Base-by-base conservation (phyloP, 2,888 invertebrate species). In the Craniophora ligustri region DNA sequence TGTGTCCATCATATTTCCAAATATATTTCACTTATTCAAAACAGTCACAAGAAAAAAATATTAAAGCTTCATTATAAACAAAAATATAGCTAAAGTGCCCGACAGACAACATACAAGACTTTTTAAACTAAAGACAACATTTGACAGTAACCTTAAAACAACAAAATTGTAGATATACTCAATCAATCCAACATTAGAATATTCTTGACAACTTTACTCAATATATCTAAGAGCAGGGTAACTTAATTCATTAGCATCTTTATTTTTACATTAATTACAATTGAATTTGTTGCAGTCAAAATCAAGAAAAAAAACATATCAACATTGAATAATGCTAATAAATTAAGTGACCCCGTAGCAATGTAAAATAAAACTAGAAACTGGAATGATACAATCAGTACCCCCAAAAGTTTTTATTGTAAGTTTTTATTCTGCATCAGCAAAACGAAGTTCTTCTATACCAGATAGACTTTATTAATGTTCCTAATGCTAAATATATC, bases 21-120 rank as follows among this genome's bases (percentile, higher is more conserved):
- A 35, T 34, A 53, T 46, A 50, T 68, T 53, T 57, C 31, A 57
- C 47, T 49, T 57, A 51, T 2, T 47, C 40, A 44, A 49, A 40
- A 55, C 41, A 44, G 35, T 18, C 10, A 57, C 48, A 49, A 19
- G 32, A 61, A 21, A 62, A 55, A 46, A 61, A 48, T 36, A 44
- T 65, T 70, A 65, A 51, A 65, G 49, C 64, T 58, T 58, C 45
- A n/a, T n/a, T 21, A 35, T 19, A 39, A 48, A 51, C 39, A 23
- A 53, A 61, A 42, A 42, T 30, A 47, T 21, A 21, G 21, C 8
- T 21, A 21, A 23, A 23, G 23, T 2, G 23, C 3, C 8, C 23
- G 10, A 3, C 23, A 1, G 2, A 23, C 23, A 23, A 23, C 10
- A 8, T n/a, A n/a, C n/a, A n/a, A n/a, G n/a, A n/a, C n/a, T n/a